Base-by-base conservation (phyloP, 2,797 vertebrate species). In the Enteromius viviparus region DNA sequence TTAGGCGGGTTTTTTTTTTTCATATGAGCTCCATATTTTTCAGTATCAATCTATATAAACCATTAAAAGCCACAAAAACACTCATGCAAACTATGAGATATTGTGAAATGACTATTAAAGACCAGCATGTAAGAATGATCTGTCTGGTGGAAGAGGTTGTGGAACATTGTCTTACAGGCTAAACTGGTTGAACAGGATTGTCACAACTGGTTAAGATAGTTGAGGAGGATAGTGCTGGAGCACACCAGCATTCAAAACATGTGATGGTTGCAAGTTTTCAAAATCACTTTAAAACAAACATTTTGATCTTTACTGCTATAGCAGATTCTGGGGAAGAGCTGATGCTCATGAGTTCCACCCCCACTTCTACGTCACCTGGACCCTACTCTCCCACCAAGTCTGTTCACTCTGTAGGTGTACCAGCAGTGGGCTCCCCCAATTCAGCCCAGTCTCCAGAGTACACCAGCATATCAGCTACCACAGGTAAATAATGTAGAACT, bases 371-470 rank as follows among this genome's bases (percentile, higher is more conserved):
- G 1, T 98, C 97, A 12, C 97, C 97, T 0, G 95, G 90, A 0
- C 94, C 97, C 0, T 99, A 95, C 92, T 99, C 98, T 65, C 98
- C 97, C 0, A 95, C 96, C 42, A 97, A 96, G 81, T 98, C 97
- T 0, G 95, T 96, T 90, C 94, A 95, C 4, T 97, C 97, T 0
- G 95, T 94, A 86, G 96, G 95, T 80, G 94, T 96, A 51, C 95
- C 96, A 15, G 93, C 96, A 6, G 92, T 94, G 70, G 93, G 94
- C 9, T 98, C 97, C 0, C 97, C 97, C 1, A 92, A 91, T 66
- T 95, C 95, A 75, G 96, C 95, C 72, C 95, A 96, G 47, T 99
- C 98, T 81, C 97, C 97, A 0, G 98, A 99, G 88, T 98, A 96
- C 79, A 90, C 92, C 1, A 94, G 93, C 64, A 93, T 95, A 89